Base-by-base conservation (phyloP, 30 jellyfish, hydroid and myxozoan genomes). In the Hydractinia echinata region DNA sequence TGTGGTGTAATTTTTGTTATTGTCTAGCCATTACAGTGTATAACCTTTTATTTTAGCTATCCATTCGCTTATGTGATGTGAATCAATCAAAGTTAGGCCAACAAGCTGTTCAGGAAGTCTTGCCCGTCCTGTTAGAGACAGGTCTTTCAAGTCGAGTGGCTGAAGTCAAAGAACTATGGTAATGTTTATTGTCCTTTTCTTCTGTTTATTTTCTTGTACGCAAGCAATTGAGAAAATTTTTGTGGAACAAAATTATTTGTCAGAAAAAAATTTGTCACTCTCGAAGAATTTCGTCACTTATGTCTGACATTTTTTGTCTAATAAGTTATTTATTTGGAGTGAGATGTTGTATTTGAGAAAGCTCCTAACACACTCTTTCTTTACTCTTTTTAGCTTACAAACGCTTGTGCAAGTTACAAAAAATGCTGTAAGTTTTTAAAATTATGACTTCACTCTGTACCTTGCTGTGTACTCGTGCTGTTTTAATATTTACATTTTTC, bases 141-240 rank as follows among this genome's bases (percentile, higher is more conserved):
- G 98, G 98, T 15, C 76, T 92, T 55, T 83, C 96, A 16, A 86
- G 96, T 79, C 89, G 88, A 69, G 98, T 86, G 1, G 96, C 79
- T 20, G 95, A 88, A 14, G 96, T 92, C n/a, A 92, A 83, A 70
- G 92, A 89, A 9, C 21, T 92, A 8, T 76, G 98, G 98, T 92
- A 6, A 30, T 82, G 72, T 73, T 5, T 64, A 7, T n/a, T 30
- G 1, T 30, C 44, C 44, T 30, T 30, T 30, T 30, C 44, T 30
- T 30, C 2, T 30, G 44, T 30, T 30, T 30, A 30, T 30, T 30
- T 30, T 30, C 44, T 30, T 30, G 44, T 0, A 30, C 2, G 2
- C 44, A 30, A 30, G 44, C 44, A 30, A 30, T 30, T 30, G 2
- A 30, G 44, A 30, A 30, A 30, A 30, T 0, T 0, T 2, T 30